Percentiles rank a stretch among this genome's conserved stretches.
Conservation (phyloP, 1,140 invertebrate genomes). For the Magallana gigas region DNA sequence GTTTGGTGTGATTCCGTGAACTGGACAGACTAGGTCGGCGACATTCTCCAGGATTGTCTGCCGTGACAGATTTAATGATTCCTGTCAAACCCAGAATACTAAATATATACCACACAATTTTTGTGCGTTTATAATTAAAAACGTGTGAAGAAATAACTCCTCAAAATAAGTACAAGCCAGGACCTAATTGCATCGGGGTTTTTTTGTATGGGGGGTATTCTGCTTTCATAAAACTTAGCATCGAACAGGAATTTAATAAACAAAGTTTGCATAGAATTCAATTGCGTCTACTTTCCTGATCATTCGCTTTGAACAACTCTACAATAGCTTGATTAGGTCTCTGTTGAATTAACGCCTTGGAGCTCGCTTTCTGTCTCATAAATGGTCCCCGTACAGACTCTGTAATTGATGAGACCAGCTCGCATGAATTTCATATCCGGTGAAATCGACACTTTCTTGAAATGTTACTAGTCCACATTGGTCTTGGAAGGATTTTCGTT, state of each 20-base stretch:
- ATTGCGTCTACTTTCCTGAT: not conserved
- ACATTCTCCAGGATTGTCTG: not conserved
- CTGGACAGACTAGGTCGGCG: not conserved
- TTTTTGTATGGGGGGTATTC: too few relatives aligned
- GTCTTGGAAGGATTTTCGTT: not conserved
- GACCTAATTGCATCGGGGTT: too few relatives aligned
- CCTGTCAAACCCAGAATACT: constrained; percentile 9
- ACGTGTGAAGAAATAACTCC: too few relatives aligned
- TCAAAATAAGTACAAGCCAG: too few relatives aligned
- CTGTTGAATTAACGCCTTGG: not conserved
- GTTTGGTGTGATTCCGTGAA: too few relatives aligned
- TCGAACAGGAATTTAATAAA: not conserved
- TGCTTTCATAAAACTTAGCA: too few relatives aligned
- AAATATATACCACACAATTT: not conserved
- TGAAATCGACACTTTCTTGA: not conserved
- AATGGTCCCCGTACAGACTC: not conserved
- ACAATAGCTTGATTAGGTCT: not conserved
- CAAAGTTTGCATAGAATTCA: constrained; percentile 24
- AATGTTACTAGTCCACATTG: not conserved
- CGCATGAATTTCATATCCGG: constrained; percentile 27
- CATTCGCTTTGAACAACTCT: not conserved
- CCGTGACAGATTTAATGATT: constrained; percentile 1
- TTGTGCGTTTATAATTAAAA: too few relatives aligned
- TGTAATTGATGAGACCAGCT: not conserved
- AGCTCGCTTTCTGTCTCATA: not conserved